Percentiles rank a stretch among this genome's conserved stretches.
These are phyloP conservation scores for Chiridota heheva DNA, from an alignment of 35 echinoderm and acorn worm genomes.

Conservation along the genomic window DNA sequence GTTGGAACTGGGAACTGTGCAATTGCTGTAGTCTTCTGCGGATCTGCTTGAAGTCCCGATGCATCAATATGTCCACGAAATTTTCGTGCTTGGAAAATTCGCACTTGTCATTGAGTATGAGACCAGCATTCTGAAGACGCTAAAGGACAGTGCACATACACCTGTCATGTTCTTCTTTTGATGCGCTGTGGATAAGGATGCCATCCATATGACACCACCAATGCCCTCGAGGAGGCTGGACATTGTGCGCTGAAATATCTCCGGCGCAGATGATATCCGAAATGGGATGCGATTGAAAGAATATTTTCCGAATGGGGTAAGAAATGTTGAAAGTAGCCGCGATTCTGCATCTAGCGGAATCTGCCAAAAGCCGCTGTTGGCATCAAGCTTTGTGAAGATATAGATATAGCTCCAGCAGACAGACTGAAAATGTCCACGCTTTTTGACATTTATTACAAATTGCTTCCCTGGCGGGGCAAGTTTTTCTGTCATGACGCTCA, in stretches of 20 bases:
- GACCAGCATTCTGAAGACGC: slow-evolving; percentile 26
- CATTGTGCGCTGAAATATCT: slow-evolving; percentile 63
- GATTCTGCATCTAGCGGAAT: slow-evolving; percentile 47
- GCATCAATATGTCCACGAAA: slow-evolving; percentile 47
- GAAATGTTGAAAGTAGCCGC: slow-evolving; percentile 49
- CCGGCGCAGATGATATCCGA: slow-evolving; percentile 52
- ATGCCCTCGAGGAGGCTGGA: slow-evolving; percentile 49
- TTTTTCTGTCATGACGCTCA: no score
- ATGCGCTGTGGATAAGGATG: slow-evolving; percentile 50
- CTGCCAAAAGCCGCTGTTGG: slow-evolving; percentile 68
- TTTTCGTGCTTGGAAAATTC: not conserved
- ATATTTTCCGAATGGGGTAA: slow-evolving; percentile 55
- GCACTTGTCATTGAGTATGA: slow-evolving; percentile 48
- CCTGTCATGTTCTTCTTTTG: slow-evolving; percentile 33
- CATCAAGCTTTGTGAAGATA: slow-evolving; percentile 57
- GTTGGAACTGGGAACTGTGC: not conserved
- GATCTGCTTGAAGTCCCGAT: slow-evolving; percentile 27
- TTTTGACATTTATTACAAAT: no score
- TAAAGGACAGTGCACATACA: slow-evolving; percentile 29
- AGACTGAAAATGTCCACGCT: not conserved
- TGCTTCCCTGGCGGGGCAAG: no score
- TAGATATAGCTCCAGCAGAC: not conserved
- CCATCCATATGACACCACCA: slow-evolving; percentile 72
- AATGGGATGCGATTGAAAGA: slow-evolving; percentile 56
- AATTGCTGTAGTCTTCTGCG: slow-evolving; percentile 12